A percentile compares a stretch with the other conserved stretches of the same genome.
phyloP scores from a whole-genome alignment of 2,888 invertebrate genomes.

The Lissonota sp. region DNA sequence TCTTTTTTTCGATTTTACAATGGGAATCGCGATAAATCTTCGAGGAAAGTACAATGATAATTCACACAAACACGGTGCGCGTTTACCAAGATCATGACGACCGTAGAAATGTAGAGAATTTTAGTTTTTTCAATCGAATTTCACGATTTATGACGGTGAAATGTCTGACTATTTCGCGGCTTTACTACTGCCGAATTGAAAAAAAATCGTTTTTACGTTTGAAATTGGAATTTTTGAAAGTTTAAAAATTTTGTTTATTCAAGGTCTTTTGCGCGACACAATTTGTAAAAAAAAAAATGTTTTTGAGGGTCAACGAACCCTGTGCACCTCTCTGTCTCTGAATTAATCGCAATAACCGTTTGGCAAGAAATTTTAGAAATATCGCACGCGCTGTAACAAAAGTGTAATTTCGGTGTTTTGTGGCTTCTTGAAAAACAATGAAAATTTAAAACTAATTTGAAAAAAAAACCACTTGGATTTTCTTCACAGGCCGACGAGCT shows the following conservation, averaged over 20 bases:
- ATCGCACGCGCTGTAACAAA: slow-evolving; percentile 32
- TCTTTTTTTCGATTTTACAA: neutral
- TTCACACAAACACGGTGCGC: slow-evolving; percentile 54
- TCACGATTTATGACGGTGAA: slow-evolving; percentile 38
- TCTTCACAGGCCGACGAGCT: slow-evolving; percentile 93
- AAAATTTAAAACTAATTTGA: slow-evolving; percentile 29
- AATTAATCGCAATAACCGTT: slow-evolving; percentile 49
- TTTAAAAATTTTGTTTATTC: slow-evolving; percentile 10
- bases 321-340: slow-evolving; percentile 33
- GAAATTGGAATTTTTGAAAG: slow-evolving; percentile 13
- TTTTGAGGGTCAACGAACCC: slow-evolving; percentile 25
- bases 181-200: slow-evolving; percentile 20
- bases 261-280: neutral
- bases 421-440: slow-evolving; percentile 22
- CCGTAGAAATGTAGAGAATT: slow-evolving; percentile 52
- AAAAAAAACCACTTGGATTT: slow-evolving; percentile 39
- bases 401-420: slow-evolving; percentile 51
- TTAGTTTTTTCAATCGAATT: neutral
- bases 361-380: slow-evolving; percentile 38
- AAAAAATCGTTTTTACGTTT: neutral
- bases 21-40: slow-evolving; percentile 10
- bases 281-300: neutral
- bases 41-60: neutral
- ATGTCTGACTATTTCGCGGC: slow-evolving; percentile 37
- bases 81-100: slow-evolving; percentile 68